phyloP scores from a whole-genome alignment of 2,888 invertebrate species.

The Bedellia somnulentella region DNA sequence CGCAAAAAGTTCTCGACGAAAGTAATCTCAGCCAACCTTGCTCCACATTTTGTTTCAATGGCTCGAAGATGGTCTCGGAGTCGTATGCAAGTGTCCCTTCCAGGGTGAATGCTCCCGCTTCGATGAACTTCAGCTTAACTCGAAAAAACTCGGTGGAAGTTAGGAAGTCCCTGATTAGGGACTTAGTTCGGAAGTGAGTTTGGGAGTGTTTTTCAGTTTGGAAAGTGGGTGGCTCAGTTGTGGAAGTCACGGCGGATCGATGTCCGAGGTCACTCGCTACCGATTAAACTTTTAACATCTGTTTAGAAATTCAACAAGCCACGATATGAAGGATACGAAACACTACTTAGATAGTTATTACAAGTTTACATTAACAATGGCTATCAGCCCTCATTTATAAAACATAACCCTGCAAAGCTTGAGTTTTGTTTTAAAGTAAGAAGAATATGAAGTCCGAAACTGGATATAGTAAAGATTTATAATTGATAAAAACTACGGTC shows the following conservation, averaged over 20 bases:
- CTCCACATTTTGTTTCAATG: slow-evolving; percentile 55
- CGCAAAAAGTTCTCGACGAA: slow-evolving; percentile 49
- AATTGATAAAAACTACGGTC: too few species aligned
- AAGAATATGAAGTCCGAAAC: too few species aligned
- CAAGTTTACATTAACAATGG: too few species aligned
- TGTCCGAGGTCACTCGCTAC: slow-evolving; percentile 46
- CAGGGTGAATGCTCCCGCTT: slow-evolving; percentile 58
- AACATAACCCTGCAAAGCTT: too few species aligned
- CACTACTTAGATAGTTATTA: too few species aligned
- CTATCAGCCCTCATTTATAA: too few species aligned
- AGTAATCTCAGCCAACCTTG: slow-evolving; percentile 57
- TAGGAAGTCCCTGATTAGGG: slow-evolving; percentile 59
- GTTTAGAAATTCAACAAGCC: too few species aligned
- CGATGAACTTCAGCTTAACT: slow-evolving; percentile 56
- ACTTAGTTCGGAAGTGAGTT: slow-evolving; percentile 59
- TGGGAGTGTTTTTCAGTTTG: slow-evolving; percentile 56
- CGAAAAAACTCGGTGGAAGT: slow-evolving; percentile 52
- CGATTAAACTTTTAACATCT: slow-evolving; percentile 52
- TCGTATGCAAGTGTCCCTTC: slow-evolving; percentile 57
- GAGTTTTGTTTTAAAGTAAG: too few species aligned
- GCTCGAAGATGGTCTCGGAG: slow-evolving; percentile 30
- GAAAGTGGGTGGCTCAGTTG: slow-evolving; percentile 60
- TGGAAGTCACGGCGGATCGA: slow-evolving; percentile 56
- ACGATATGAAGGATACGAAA: too few species aligned
- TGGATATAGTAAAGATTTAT: too few species aligned